phyloP scores from a whole-genome alignment of 2,888 invertebrate genomes.

The Aphodius sticticus region DNA sequence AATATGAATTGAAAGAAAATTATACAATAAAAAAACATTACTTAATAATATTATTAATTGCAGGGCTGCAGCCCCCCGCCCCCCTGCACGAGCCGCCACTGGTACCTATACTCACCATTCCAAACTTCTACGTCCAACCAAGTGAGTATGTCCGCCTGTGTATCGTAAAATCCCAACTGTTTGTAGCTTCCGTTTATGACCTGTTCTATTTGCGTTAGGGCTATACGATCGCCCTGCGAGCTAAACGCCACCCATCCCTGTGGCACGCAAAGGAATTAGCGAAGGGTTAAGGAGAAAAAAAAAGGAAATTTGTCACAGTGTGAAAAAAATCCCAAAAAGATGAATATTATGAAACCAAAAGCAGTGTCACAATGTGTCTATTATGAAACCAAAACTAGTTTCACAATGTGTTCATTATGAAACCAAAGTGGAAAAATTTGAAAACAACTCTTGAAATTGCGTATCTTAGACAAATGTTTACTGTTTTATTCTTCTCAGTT shows the following conservation, averaged over 20 bases:
- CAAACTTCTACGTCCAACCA: conserved; percentile 93
- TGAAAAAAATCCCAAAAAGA: not conserved
- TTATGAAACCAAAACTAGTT: no score
- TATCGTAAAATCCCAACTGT: conserved; percentile 95
- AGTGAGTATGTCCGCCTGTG: conserved; percentile 92
- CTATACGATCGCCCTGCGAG: conserved; percentile 97
- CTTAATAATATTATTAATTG: no score
- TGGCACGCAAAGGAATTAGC: not conserved
- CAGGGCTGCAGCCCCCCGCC: no score
- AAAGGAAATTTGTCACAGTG: not conserved
- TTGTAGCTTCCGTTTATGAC: conserved; percentile 93
- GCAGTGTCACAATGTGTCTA: no score
- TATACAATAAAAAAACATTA: not conserved
- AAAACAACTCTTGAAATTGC: no score
- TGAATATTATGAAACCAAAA: not conserved
- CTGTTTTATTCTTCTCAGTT: no score
- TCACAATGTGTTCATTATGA: no score
- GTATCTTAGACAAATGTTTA: no score
- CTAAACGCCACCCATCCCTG: conserved; percentile 98
- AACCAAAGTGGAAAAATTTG: no score
- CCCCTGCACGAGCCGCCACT: not conserved
- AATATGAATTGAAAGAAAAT: not conserved
- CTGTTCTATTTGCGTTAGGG: conserved; percentile 98
- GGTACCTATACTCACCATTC: conserved; percentile 72
- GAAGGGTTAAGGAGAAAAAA: conserved; percentile 28